These are phyloP conservation scores for Atrichornis clamosus DNA, from an alignment of 2,113 vertebrate species.

Conservation along the genomic window DNA sequence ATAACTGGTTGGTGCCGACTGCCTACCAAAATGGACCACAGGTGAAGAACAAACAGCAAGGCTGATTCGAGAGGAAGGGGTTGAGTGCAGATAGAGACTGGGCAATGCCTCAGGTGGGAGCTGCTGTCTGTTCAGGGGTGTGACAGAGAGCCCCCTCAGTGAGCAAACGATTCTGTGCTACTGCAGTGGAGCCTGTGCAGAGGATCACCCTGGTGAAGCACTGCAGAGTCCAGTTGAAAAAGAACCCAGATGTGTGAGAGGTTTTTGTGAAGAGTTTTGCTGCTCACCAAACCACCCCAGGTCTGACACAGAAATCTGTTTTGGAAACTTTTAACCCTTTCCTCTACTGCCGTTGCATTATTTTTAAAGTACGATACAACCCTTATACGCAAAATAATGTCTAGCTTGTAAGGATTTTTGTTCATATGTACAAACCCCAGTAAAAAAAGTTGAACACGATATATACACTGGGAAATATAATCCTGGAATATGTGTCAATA, in stretches of 20 bases:
- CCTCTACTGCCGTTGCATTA: not conserved
- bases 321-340: not conserved
- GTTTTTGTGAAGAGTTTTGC: not conserved
- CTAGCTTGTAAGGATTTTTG: not conserved
- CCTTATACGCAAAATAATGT: not conserved
- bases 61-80: not conserved
- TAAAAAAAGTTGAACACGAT: conserved; percentile 92
- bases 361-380: not conserved
- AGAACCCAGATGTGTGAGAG: not conserved
- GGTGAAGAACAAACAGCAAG: not conserved
- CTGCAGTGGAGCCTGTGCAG: not conserved
- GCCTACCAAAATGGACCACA: not conserved
- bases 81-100: not conserved
- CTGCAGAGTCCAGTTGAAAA: not conserved
- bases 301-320: not conserved
- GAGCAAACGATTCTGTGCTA: not conserved
- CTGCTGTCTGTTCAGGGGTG: not conserved
- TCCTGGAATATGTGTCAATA: conserved; percentile 89
- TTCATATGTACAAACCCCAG: conserved; percentile 88
- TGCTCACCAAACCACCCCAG: not conserved
- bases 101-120: not conserved
- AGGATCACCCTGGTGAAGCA: not conserved
- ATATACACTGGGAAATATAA: conserved; percentile 88
- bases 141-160: not conserved
- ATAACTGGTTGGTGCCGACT: rapidly evolving